Evolutionary conservation across 1,140 invertebrate species (phyloP).

Genomic region (Megathymus violae): DNA sequence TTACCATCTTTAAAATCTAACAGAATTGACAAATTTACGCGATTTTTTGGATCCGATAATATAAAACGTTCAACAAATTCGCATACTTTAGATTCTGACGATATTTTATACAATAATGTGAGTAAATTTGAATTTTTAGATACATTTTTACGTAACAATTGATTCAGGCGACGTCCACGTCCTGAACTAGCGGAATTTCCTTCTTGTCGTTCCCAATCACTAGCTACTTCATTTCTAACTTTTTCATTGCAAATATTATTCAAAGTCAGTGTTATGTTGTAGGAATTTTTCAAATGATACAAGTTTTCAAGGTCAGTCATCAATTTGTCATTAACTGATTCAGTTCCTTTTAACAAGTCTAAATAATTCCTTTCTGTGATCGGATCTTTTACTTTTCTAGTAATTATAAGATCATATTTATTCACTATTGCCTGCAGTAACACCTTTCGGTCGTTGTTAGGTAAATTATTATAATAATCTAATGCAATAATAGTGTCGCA

Average conservation of each 20-base stretch:
- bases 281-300: conserved; percentile 73
- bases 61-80: conserved; percentile 61
- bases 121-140: conserved; percentile 50
- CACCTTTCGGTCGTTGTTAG: conserved; percentile 53
- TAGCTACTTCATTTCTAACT: conserved; percentile 40
- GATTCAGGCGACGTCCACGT: conserved; percentile 50
- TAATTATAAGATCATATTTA: conserved; percentile 74
- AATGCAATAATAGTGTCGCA: conserved; percentile 67
- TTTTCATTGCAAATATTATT: conserved; percentile 62
- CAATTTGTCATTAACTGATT: conserved; percentile 52
- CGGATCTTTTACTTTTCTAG: conserved; percentile 40
- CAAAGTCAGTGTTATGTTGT: conserved; percentile 52
- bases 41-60: conserved; percentile 37
- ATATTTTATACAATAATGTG: conserved; percentile 52
- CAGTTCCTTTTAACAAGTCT: conserved; percentile 71
- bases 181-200: conserved; percentile 46
- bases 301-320: conserved; percentile 64
- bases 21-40: conserved; percentile 47
- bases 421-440: conserved; percentile 58
- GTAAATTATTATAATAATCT: conserved; percentile 61
- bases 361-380: conserved; percentile 69
- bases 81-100: conserved; percentile 54
- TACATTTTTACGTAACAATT: conserved; percentile 50
- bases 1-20: conserved; percentile 61
- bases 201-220: conserved; percentile 47